Conservation (phyloP, 2,888 invertebrate genomes). For the Periphyllus acericola region DNA sequence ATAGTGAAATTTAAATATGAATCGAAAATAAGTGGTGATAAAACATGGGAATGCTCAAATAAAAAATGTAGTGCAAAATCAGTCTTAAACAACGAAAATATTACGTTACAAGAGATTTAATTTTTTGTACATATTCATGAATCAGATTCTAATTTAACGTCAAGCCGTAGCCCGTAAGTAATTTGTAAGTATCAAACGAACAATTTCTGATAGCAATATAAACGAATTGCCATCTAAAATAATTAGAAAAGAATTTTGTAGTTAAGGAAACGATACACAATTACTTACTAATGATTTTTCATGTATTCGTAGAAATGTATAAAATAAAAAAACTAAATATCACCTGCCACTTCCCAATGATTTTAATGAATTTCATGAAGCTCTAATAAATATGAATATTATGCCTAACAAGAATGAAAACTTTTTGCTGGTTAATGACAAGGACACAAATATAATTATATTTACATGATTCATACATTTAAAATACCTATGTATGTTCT, state of each 20-base stretch:
- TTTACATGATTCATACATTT: constrained; percentile 3
- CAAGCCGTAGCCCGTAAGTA: constrained; percentile 20
- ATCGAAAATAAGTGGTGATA: neutral
- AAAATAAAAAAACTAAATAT: constrained; percentile 19
- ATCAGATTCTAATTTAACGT: constrained; percentile 24
- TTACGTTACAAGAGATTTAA: constrained; percentile 11
- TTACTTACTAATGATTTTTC: constrained; percentile 11
- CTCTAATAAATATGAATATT: constrained; percentile 18
- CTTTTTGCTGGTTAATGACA: neutral
- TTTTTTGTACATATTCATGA: constrained; percentile 9
- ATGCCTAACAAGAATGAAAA: neutral
- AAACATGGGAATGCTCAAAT: neutral
- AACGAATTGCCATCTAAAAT: constrained; percentile 39
- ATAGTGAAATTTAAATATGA: too few relatives aligned
- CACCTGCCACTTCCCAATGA: constrained; percentile 10
- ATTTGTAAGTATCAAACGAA: too few relatives aligned
- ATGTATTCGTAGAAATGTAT: constrained; percentile 21
- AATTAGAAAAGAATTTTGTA: constrained; percentile 16
- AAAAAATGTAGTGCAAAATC: constrained; percentile 2
- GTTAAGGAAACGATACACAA: constrained; percentile 5
- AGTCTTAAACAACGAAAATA: neutral
- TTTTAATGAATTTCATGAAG: constrained; percentile 8
- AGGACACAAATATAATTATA: constrained; percentile 16
- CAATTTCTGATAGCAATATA: constrained; percentile 24
- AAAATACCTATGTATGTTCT: neutral